Percentiles rank a stretch among this genome's conserved stretches.
Evolutionary conservation across 2,797 vertebrate genomes (phyloP).

Genomic region (Lithobates pipiens): DNA sequence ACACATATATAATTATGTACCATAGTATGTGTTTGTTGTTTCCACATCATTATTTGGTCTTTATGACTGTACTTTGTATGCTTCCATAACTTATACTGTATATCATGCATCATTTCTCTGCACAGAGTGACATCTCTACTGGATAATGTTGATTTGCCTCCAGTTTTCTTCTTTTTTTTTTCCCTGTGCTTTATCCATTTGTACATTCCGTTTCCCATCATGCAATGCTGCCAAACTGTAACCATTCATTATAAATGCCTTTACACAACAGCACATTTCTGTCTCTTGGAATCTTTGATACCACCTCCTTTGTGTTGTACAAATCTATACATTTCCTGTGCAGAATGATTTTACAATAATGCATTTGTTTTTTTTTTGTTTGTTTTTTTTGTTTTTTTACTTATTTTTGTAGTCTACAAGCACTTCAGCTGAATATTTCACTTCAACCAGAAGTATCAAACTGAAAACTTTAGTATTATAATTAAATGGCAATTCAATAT

Average conservation of each 20-base stretch:
- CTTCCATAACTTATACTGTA: neutral
- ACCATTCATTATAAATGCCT: neutral
- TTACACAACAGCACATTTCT: neutral
- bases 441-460: too few relatives aligned
- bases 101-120: constrained; percentile 15
- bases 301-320: neutral
- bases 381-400: too few relatives aligned
- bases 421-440: too few relatives aligned
- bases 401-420: too few relatives aligned
- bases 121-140: constrained; percentile 1
- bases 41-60: constrained; percentile 26
- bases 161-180: neutral
- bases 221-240: neutral
- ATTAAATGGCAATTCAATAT: too few relatives aligned
- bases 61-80: constrained; percentile 3
- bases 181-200: neutral
- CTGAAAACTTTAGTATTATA: too few relatives aligned
- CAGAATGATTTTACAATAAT: neutral
- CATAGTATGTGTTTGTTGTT: constrained; percentile 14
- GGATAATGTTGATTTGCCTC: constrained; percentile 13
- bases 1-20: too few relatives aligned
- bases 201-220: neutral
- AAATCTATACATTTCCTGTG: neutral
- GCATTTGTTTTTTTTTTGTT: too few relatives aligned
- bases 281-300: neutral